These are phyloP conservation scores for Brachionichthys hirsutus DNA, from an alignment of 2,113 vertebrate genomes.

Conservation along the genomic window DNA sequence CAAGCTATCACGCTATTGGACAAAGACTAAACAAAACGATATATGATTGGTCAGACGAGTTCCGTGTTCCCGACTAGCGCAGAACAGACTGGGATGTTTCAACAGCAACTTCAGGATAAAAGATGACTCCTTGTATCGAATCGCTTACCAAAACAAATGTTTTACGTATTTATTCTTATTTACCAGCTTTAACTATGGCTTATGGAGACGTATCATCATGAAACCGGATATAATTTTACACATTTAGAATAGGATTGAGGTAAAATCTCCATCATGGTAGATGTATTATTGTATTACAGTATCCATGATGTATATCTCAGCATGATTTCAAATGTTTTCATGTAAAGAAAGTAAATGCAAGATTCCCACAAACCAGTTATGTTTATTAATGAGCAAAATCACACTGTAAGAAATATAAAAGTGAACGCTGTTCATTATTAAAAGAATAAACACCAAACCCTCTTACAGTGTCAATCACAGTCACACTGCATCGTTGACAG, in stretches of 20 bases:
- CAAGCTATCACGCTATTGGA: slow-evolving; percentile 62
- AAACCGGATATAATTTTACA: too few species aligned
- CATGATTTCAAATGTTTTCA: too few species aligned
- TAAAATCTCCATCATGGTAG: too few species aligned
- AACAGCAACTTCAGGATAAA: too few species aligned
- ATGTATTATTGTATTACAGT: too few species aligned
- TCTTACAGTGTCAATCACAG: background rate
- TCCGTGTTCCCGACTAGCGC: too few species aligned
- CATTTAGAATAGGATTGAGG: too few species aligned
- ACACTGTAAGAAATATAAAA: background rate
- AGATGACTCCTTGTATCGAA: too few species aligned
- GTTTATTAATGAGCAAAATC: slow-evolving; percentile 8
- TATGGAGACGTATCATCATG: too few species aligned
- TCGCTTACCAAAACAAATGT: too few species aligned
- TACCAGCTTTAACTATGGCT: too few species aligned
- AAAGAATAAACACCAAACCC: background rate
- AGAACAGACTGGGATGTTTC: background rate
- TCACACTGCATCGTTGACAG: background rate
- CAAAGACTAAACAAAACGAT: slow-evolving; percentile 25
- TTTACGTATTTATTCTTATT: too few species aligned
- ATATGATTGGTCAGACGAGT: slow-evolving; percentile 49
- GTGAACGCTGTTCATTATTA: background rate
- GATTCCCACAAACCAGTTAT: background rate
- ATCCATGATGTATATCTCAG: background rate
- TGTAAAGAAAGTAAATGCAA: background rate